Conservation (phyloP, 2,797 vertebrate genomes). For the Centropyge bicolor region DNA sequence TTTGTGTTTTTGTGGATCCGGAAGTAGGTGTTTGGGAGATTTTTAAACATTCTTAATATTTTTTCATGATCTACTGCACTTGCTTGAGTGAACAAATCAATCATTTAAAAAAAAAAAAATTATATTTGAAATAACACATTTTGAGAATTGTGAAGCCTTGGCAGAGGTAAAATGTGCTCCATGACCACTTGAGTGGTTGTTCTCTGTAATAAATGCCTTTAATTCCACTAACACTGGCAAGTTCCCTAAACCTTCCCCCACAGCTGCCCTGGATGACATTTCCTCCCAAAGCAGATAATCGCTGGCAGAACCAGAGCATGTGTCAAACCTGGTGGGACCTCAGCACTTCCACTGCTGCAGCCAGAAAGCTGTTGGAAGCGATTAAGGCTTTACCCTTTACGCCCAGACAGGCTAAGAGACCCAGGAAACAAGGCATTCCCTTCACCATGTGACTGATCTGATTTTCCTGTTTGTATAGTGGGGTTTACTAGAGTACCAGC, state of each 20-base stretch:
- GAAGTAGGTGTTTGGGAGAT: too few species aligned
- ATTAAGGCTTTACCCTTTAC: conserved; percentile 63
- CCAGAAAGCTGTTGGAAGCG: conserved; percentile 66
- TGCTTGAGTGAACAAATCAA: neutral
- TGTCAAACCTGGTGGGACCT: conserved; percentile 51
- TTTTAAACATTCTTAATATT: neutral
- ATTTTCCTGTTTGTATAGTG: conserved; percentile 61
- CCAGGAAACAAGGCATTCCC: conserved; percentile 58
- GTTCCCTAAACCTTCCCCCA: neutral
- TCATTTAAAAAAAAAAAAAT: too few species aligned
- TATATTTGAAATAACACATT: neutral
- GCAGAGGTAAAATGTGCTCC: neutral
- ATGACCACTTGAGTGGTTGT: neutral
- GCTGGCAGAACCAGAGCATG: conserved; percentile 31
- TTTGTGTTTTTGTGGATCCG: neutral
- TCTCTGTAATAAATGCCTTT: conserved; percentile 30
- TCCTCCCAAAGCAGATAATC: conserved; percentile 56
- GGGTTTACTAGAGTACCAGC: conserved; percentile 25
- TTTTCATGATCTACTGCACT: neutral
- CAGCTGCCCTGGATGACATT: conserved; percentile 40
- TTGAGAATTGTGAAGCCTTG: neutral
- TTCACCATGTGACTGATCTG: conserved; percentile 61
- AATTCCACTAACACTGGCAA: conserved; percentile 29
- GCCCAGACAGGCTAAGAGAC: conserved; percentile 61
- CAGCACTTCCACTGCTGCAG: conserved; percentile 35